Base-by-base conservation (phyloP, 2,888 invertebrate species). In the Uloborus plumipes region DNA sequence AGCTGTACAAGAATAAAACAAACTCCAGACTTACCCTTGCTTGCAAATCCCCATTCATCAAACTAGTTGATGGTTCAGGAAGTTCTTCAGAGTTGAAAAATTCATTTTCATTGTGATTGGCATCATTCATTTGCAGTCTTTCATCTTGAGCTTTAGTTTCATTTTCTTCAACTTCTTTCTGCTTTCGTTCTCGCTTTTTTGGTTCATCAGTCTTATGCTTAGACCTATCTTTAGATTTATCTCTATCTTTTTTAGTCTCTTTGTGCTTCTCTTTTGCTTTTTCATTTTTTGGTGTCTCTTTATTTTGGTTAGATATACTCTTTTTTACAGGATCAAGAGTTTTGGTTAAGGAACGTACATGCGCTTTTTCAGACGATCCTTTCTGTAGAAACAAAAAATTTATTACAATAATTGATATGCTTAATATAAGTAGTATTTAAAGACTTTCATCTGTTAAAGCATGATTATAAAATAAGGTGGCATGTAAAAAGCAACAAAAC, bases 111-210 rank as follows among this genome's bases (percentile, higher is more conserved):
- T 77, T 75, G 14, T 65, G 26, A 70, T 80, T 76, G 26, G 62
- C 70, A 49, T 76, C 73, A 18, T 50, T 47, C 49, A 69, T 55
- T 20, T 85, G 26, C 86, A 86, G 55, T 86, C 86, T 78, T 87
- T 87, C 85, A 87, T 87, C 78, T 86, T 87, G 73, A 87, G 87
- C 47, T 87, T 86, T 53, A 85, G 86, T 73, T 85, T 83, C 75
- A 86, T 66, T 86, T 85, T 71, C 75, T 84, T 49, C 86, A 79
- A 53, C 16, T n/a, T 58, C 71, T 65, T 74, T 87, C 84, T 77
- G 75, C 84, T 61, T 86, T 72, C 66, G 80, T 67, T 39, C 39
- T 39, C 39, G 39, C 39, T 39, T 39, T 26, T 65, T 79, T 2
- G 58, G 16, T 39, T 82, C 72, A 2, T 80, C 77, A n/a, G 59